A percentile compares a stretch with the other conserved stretches of the same genome.
Evolutionary conservation across 2,888 invertebrate genomes (phyloP).

Genomic region (Aphidoletes aphidimyza): DNA sequence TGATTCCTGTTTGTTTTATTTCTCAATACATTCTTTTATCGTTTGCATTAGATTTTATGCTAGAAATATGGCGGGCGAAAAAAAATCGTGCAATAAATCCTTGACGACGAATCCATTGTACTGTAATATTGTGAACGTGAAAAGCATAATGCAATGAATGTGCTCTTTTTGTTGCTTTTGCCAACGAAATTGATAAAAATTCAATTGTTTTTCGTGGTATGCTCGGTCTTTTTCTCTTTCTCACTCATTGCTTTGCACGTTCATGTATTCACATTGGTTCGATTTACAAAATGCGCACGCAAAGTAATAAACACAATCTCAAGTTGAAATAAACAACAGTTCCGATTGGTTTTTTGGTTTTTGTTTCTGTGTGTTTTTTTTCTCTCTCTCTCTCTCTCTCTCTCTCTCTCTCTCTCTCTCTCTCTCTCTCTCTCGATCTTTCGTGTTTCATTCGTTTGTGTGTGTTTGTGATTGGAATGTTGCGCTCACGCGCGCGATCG

Average conservation of each 20-base stretch:
- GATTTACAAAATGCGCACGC: neutral
- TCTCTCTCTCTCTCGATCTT: too few species aligned
- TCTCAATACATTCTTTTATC: too few species aligned
- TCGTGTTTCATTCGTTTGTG: neutral
- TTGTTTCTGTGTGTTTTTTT: too few species aligned
- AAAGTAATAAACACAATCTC: constrained; percentile 33
- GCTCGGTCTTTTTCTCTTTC: too few species aligned
- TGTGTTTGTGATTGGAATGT: neutral
- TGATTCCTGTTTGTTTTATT: too few species aligned
- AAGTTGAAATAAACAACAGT: constrained; percentile 5
- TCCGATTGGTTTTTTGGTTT: neutral
- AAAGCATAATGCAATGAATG: neutral
- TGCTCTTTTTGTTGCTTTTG: neutral
- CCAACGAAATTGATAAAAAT: constrained; percentile 34
- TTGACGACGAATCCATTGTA: neutral
- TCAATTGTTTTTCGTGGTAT: neutral
- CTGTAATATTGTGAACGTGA: neutral
- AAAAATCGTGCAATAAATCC: constrained; percentile 2
- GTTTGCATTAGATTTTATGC: constrained; percentile 13
- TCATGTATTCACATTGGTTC: too few species aligned
- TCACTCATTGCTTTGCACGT: too few species aligned
- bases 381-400: too few species aligned
- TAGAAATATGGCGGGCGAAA: neutral
- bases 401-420: too few species aligned
- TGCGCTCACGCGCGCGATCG: too few species aligned